phyloP scores from a whole-genome alignment of 2,113 vertebrate species.

The Brachionichthys hirsutus region DNA sequence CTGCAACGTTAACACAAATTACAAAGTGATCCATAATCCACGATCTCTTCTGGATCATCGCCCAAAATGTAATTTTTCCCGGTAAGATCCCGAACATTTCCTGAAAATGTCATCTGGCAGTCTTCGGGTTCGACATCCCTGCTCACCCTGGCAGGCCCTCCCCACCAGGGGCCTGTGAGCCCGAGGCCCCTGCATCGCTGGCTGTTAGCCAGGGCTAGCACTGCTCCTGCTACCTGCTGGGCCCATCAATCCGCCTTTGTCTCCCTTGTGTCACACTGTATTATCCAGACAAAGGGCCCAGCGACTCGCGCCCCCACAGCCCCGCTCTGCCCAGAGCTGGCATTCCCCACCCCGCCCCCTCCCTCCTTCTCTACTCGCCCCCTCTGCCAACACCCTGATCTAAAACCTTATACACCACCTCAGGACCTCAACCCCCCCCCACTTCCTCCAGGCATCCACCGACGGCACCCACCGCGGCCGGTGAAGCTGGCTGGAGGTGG shows the following conservation, averaged over 20 bases:
- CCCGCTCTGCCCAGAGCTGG: constrained; percentile 87
- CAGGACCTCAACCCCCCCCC: constrained; percentile 43
- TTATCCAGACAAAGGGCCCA: constrained; percentile 94
- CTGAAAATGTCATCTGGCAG: constrained; percentile 29
- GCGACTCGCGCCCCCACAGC: constrained; percentile 87
- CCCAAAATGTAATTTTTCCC: no score
- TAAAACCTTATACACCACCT: constrained; percentile 68
- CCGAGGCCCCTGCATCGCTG: constrained; percentile 72
- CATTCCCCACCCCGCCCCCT: constrained; percentile 79
- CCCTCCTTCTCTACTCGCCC: constrained; percentile 59
- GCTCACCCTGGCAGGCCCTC: constrained; percentile 70
- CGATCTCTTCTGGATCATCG: no score
- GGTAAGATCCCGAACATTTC: constrained; percentile 19
- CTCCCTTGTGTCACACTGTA: constrained; percentile 95
- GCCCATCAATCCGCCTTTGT: constrained; percentile 98
- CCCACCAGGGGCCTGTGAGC: constrained; percentile 80
- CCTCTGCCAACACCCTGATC: constrained; percentile 65
- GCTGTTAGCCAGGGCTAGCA: constrained; percentile 76
- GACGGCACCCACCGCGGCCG: constrained; percentile 28
- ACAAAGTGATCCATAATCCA: no score
- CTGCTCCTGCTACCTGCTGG: constrained; percentile 95
- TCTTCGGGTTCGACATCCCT: constrained; percentile 52
- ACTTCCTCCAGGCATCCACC: constrained; percentile 52
- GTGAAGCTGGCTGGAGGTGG: constrained; percentile 26
- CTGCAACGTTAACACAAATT: no score